Conservation (phyloP, 2,797 vertebrate genomes). For the Coregonus sp. region DNA sequence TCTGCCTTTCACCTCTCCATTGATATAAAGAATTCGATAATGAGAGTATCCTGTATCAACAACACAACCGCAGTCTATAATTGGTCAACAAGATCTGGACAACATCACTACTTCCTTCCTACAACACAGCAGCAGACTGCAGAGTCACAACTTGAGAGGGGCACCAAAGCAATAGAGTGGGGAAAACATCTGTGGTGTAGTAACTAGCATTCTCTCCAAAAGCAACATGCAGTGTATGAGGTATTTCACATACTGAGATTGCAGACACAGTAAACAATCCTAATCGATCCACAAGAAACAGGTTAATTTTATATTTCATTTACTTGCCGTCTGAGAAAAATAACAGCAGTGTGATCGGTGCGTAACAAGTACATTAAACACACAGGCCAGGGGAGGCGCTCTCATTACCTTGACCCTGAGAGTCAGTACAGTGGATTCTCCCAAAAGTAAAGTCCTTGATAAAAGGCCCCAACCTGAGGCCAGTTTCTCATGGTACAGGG, state of each 20-base stretch:
- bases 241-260: not conserved
- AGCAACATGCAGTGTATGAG: too few relatives aligned
- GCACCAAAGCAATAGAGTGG: too few relatives aligned
- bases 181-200: too few relatives aligned
- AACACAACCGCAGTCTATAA: too few relatives aligned
- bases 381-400: not conserved
- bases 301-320: not conserved
- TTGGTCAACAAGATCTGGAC: too few relatives aligned
- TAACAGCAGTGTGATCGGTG: not conserved
- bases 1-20: too few relatives aligned
- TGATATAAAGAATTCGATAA: too few relatives aligned
- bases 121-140: too few relatives aligned
- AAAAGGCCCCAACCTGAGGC: conserved; percentile 41
- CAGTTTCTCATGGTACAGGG: conserved; percentile 40
- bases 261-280: not conserved
- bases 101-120: too few relatives aligned
- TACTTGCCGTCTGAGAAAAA: not conserved
- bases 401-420: conserved; percentile 39
- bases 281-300: too few relatives aligned
- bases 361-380: not conserved
- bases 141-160: too few relatives aligned
- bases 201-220: not conserved
- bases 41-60: too few relatives aligned
- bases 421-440: conserved; percentile 15
- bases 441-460: conserved; percentile 17